These are phyloP conservation scores for Ochropleura leucogaster DNA, from an alignment of 2,888 invertebrate genomes.

Conservation along the genomic window DNA sequence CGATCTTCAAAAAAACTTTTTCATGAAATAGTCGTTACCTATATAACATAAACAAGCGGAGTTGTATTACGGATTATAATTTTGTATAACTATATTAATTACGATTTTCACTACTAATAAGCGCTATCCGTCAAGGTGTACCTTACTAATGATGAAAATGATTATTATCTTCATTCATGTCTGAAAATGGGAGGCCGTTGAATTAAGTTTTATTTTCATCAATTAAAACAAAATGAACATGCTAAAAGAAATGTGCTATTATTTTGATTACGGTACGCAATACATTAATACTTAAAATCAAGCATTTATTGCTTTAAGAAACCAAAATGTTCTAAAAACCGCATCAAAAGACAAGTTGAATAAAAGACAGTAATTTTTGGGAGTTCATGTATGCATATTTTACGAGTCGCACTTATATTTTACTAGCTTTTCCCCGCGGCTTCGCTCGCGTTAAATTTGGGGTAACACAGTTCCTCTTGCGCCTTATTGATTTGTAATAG, in stretches of 20 bases:
- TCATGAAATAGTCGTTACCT: too few species aligned
- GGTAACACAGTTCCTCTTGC: too few species aligned
- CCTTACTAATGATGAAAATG: too few species aligned
- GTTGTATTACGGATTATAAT: too few species aligned
- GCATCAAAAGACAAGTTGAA: conserved; percentile 2
- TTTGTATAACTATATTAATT: neutral
- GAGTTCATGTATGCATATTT: conserved; percentile 5
- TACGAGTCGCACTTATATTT: conserved; percentile 23
- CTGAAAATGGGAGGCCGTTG: neutral
- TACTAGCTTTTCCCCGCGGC: too few species aligned
- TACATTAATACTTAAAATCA: neutral
- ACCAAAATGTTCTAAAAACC: neutral
- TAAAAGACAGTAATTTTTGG: neutral
- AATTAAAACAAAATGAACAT: neutral
- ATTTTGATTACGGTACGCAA: conserved; percentile 10
- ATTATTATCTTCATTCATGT: too few species aligned
- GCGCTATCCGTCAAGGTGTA: neutral
- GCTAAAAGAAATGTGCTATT: neutral
- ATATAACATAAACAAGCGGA: too few species aligned
- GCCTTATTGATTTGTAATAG: too few species aligned
- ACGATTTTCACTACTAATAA: neutral
- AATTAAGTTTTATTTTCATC: neutral
- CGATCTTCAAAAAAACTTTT: too few species aligned
- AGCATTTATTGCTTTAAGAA: neutral
- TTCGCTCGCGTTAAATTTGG: too few species aligned